Evolutionary conservation across 2,888 invertebrate genomes (phyloP).

Genomic region (Synanthedon tipuliformis): DNA sequence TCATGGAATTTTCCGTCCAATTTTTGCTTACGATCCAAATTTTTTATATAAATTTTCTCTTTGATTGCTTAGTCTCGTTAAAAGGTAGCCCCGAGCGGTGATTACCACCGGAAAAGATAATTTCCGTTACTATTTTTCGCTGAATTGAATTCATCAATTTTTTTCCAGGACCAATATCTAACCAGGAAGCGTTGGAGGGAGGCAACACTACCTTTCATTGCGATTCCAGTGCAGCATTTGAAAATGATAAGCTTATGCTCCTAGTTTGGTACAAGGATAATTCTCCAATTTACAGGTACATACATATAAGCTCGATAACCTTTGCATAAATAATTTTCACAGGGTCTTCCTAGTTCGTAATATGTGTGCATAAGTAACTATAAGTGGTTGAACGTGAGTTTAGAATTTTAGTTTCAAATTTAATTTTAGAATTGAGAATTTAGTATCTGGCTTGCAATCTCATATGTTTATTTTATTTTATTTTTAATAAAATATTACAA

Average conservation of each 20-base stretch:
- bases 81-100: neutral
- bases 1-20: neutral
- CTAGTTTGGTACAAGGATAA: conserved; percentile 75
- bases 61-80: neutral
- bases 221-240: conserved; percentile 63
- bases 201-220: conserved; percentile 67
- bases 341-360: no score
- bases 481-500: no score
- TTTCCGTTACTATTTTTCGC: neutral
- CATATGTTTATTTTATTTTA: no score
- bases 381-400: no score
- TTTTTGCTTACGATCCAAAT: neutral
- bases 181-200: conserved; percentile 66
- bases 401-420: no score
- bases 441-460: no score
- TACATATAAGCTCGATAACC: conserved; percentile 13
- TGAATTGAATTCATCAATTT: no score
- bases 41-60: no score
- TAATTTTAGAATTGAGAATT: no score
- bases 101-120: neutral
- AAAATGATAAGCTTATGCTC: conserved; percentile 69
- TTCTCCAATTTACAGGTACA: conserved; percentile 72
- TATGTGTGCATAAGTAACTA: no score
- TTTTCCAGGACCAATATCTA: conserved; percentile 59
- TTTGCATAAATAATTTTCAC: neutral